Evolutionary conservation across 2,113 vertebrate genomes (phyloP), one percentile per base, ranked within the genome.

Genomic region (Thinocorus orbignyianus): DNA sequence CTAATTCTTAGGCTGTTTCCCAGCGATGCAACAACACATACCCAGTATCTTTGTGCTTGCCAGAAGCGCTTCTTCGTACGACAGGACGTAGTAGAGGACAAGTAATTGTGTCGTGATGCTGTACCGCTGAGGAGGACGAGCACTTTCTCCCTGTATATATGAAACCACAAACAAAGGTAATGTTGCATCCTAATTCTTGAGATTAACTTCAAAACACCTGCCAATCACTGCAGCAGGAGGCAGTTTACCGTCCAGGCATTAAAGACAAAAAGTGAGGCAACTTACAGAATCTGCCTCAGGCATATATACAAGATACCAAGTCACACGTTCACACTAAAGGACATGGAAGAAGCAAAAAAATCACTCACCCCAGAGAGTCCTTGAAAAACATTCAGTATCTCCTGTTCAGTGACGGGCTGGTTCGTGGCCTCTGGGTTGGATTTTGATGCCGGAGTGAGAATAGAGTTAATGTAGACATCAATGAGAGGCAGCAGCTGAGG

Each of bases 391-490:
- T 97, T 98, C 60, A 99, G 98, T 92, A 99, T 99, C 97, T 99
- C 99, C 96, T 99, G 99, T 52, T 99, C 99, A 4, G 99, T 99
- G 95, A 99, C 98, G 60, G 99, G 99, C 96, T 99, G 99, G 93
- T 99, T 99, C 71, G 99, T 99, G 92, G 99, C 99, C 97, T 99
- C 99, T 5, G 99, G 99, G 96, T 99, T 99, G 81, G 99, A 99
- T 93, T 99, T 99, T 26, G 99, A 99, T 17, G 99, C 99, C 46
- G 99, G 99, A 44, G 99, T 99, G 84, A 99, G 99, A 86, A 99
- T 98, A 89, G 99, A 99, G 97, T 99, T 99, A 93, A 99, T 99
- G 90, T 99, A 99, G 68, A 99, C 99, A 25, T 99, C 99, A 24
- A 99, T 99, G 11, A 99, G 98, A 79, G 99, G 99, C 69, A 99